Conservation (phyloP, 2,888 invertebrate genomes). For the Mythimna lalbum region DNA sequence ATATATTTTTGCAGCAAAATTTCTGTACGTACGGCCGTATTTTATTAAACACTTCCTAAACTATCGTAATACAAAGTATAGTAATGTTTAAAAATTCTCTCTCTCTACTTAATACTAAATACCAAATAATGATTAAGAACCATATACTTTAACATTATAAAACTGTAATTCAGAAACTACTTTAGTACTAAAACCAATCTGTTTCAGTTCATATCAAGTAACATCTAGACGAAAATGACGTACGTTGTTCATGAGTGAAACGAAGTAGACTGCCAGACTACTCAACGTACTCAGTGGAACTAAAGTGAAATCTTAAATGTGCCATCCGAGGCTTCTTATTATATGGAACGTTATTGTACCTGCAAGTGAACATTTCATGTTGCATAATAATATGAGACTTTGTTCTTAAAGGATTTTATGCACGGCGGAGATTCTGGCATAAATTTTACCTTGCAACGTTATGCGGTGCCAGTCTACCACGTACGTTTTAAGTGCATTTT, state of each 20-base stretch:
- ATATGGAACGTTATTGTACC: constrained; percentile 13
- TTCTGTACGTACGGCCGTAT: too few relatives aligned
- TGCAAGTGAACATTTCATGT: constrained; percentile 19
- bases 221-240: constrained; percentile 9
- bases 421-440: not conserved
- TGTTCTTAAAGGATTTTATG: constrained; percentile 28
- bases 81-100: too few relatives aligned
- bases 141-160: too few relatives aligned
- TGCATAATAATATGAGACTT: constrained; percentile 28
- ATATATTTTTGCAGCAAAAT: too few relatives aligned
- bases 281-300: constrained; percentile 3
- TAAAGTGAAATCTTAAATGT: constrained; percentile 26
- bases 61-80: too few relatives aligned
- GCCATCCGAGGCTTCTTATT: constrained; percentile 17
- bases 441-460: constrained; percentile 11
- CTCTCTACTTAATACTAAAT: too few relatives aligned
- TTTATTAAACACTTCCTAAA: too few relatives aligned
- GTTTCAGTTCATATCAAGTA: constrained; percentile 1
- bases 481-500: constrained; percentile 25
- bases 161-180: not conserved
- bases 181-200: not conserved
- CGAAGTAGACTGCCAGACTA: not conserved
- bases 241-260: not conserved
- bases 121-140: too few relatives aligned
- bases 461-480: not conserved